A percentile compares a stretch with the other conserved stretches of the same genome.
Conservation (phyloP, 2,888 invertebrate genomes). For the Hanleya hanleyi region DNA sequence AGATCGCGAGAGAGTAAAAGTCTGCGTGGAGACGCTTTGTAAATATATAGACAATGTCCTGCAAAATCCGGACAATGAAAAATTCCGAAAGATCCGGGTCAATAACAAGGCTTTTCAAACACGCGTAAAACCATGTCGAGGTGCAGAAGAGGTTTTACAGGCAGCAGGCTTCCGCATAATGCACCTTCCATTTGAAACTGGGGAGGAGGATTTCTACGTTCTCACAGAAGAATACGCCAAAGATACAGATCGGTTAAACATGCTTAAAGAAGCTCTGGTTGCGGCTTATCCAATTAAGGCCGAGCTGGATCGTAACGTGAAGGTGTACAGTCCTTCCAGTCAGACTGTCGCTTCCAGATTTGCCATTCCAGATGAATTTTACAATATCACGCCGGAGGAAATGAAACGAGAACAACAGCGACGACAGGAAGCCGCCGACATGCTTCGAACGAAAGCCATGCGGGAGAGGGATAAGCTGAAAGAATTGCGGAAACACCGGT, state of each 20-base stretch:
- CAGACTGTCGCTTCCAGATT: conserved; percentile 60
- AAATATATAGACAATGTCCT: conserved; percentile 94
- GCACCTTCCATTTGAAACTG: conserved; percentile 56
- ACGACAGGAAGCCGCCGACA: conserved; percentile 83
- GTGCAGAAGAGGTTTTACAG: conserved; percentile 85
- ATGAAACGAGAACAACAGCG: conserved; percentile 81
- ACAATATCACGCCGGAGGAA: conserved; percentile 86
- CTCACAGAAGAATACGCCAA: conserved; percentile 57
- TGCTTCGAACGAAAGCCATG: conserved; percentile 95
- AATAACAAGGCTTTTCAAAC: conserved; percentile 88
- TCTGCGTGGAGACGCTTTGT: conserved; percentile 88
- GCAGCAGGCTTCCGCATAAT: conserved; percentile 85
- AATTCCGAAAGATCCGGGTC: conserved; percentile 91
- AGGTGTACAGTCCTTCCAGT: conserved; percentile 53
- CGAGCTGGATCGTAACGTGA: conserved; percentile 82
- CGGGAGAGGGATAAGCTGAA: conserved; percentile 89
- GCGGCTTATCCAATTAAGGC: conserved; percentile 87
- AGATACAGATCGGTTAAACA: conserved; percentile 75
- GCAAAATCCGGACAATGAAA: conserved; percentile 87
- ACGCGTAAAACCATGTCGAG: conserved; percentile 85
- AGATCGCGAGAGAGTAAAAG: conserved; percentile 79
- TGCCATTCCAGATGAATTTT: conserved; percentile 89
- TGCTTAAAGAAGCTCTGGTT: conserved; percentile 84
- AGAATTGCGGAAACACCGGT: conserved; percentile 82
- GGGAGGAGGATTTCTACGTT: conserved; percentile 76